phyloP scores from a whole-genome alignment of 2,797 vertebrate species.

The Nasua narica region DNA sequence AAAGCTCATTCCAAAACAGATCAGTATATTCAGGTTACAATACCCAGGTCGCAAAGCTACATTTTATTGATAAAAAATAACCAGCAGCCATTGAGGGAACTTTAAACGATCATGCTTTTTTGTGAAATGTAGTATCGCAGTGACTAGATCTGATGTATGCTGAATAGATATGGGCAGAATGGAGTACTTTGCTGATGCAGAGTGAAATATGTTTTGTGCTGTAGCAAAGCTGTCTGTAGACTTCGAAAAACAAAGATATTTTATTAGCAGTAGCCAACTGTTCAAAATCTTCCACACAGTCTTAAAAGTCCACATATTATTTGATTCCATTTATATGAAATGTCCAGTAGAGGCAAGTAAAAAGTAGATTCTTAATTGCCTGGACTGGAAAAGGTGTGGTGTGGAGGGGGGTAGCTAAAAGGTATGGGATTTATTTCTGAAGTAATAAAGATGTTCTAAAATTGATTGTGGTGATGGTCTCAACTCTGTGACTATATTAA shows the following conservation, averaged over 20 bases:
- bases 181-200: neutral
- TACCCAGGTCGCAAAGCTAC: neutral
- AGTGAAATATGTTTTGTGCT: neutral
- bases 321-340: neutral
- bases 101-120: neutral
- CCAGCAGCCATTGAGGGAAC: neutral
- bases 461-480: neutral
- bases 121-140: neutral
- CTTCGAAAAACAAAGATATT: neutral
- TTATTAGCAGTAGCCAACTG: neutral
- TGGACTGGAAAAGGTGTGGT: neutral
- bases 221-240: neutral
- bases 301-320: neutral
- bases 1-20: neutral
- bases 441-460: neutral
- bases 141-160: neutral
- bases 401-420: neutral
- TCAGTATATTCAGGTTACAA: neutral
- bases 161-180: constrained; percentile 7
- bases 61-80: constrained; percentile 37
- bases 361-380: neutral
- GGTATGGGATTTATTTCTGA: neutral
- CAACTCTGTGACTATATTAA: neutral
- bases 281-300: neutral
- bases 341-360: neutral